A percentile compares a stretch with the other conserved stretches of the same genome.
Evolutionary conservation across 2,113 vertebrate species (phyloP).

Genomic region (Paracanthobrama guichenoti): DNA sequence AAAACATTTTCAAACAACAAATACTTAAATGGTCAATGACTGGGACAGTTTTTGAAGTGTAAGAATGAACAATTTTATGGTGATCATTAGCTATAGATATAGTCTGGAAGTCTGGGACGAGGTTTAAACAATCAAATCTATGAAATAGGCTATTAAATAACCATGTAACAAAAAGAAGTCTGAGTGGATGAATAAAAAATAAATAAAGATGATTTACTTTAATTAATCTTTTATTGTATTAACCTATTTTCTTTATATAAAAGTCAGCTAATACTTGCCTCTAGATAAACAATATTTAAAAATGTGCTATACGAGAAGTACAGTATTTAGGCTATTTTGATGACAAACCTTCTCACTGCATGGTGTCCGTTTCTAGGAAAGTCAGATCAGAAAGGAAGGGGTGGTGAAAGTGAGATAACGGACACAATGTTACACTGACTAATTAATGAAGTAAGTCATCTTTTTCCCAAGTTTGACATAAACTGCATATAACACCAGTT

Average conservation of each 20-base stretch:
- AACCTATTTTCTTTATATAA: background rate
- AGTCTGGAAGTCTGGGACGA: background rate
- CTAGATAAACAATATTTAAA: background rate
- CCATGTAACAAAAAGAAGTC: background rate
- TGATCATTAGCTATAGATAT: too few relatives aligned
- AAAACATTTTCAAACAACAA: background rate
- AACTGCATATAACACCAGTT: background rate
- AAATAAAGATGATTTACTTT: background rate
- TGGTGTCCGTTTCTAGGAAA: slow-evolving; percentile 27
- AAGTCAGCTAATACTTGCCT: background rate
- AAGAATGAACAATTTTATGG: background rate
- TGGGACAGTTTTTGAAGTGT: background rate
- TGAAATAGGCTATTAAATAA: background rate
- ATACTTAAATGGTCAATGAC: background rate
- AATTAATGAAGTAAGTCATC: too few relatives aligned
- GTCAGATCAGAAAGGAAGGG: background rate
- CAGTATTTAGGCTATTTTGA: too few relatives aligned
- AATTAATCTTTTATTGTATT: background rate
- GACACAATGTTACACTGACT: background rate
- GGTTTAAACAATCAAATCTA: background rate
- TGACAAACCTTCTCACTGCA: background rate
- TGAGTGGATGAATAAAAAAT: too few relatives aligned
- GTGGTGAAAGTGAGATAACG: background rate
- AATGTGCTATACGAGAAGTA: background rate
- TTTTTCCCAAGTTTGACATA: too few relatives aligned